These are phyloP conservation scores for Crocidura indochinensis DNA, from an alignment of 2,797 vertebrate species.

Conservation along the genomic window DNA sequence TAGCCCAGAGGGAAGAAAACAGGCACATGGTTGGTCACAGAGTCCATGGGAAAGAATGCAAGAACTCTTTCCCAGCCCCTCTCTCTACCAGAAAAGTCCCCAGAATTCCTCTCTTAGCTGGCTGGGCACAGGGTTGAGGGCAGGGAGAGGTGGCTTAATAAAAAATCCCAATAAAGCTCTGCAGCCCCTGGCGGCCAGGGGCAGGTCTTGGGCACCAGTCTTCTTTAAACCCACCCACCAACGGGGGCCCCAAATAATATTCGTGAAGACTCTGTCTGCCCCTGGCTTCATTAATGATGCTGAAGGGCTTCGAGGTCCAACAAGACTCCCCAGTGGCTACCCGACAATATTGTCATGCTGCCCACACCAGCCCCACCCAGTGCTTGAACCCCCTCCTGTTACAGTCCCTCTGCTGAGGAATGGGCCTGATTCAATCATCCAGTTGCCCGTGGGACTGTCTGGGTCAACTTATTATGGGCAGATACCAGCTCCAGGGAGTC, in stretches of 20 bases:
- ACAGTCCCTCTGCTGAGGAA: conserved; percentile 70
- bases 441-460: conserved; percentile 28
- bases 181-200: conserved; percentile 78
- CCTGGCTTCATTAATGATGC: conserved; percentile 79
- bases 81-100: conserved; percentile 44
- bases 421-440: conserved; percentile 77
- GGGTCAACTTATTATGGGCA: conserved; percentile 63
- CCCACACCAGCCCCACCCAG: conserved; percentile 30
- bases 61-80: conserved; percentile 19
- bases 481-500: conserved; percentile 67
- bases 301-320: conserved; percentile 69
- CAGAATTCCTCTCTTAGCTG: conserved; percentile 65
- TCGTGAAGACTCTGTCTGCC: conserved; percentile 65
- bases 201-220: conserved; percentile 73
- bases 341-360: conserved; percentile 60
- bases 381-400: neutral
- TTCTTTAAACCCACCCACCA: conserved; percentile 69
- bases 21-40: neutral
- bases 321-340: conserved; percentile 49
- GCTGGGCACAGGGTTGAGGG: conserved; percentile 66
- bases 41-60: neutral
- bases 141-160: conserved; percentile 83
- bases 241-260: conserved; percentile 82
- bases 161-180: conserved; percentile 86
- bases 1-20: conserved; percentile 27